Evolutionary conservation across 2,797 vertebrate genomes (phyloP).

Genomic region (Myripristis murdjan): DNA sequence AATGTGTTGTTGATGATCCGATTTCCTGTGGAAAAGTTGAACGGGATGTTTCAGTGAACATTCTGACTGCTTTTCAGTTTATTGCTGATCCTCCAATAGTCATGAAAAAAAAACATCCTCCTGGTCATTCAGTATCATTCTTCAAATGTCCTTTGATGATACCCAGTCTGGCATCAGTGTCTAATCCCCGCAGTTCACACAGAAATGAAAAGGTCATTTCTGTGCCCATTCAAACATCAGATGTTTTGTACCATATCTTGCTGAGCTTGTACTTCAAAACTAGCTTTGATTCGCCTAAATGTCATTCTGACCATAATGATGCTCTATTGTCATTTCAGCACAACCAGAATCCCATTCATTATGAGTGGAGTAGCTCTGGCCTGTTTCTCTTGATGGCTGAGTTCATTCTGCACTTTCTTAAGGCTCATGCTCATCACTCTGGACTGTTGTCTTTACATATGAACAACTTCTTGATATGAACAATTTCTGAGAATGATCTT

Average conservation of each 20-base stretch:
- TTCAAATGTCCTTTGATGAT: too few species aligned
- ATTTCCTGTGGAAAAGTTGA: too few species aligned
- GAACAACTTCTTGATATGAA: too few species aligned
- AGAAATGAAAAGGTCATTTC: background rate
- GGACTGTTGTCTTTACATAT: slow-evolving; percentile 54
- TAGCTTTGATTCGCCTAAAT: slow-evolving; percentile 32
- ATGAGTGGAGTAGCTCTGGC: background rate
- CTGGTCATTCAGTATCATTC: too few species aligned
- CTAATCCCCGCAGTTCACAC: background rate
- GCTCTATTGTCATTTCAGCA: slow-evolving; percentile 31
- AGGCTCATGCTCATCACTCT: slow-evolving; percentile 28
- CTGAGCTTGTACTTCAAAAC: slow-evolving; percentile 2
- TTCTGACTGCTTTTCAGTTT: too few species aligned
- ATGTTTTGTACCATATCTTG: too few species aligned
- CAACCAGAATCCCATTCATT: slow-evolving; percentile 38
- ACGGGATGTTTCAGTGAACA: too few species aligned
- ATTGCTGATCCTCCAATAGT: too few species aligned
- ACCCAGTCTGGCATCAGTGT: too few species aligned
- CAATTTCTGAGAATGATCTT: too few species aligned
- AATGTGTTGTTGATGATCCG: too few species aligned
- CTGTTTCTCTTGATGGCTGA: slow-evolving; percentile 12
- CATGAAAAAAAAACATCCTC: too few species aligned
- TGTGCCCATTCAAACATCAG: background rate
- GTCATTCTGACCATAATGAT: slow-evolving; percentile 34
- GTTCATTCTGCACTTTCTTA: slow-evolving; percentile 20